Evolutionary conservation across 1,140 invertebrate species (phyloP), one percentile per base, ranked within the genome.

Genomic region (Cotesia glomerata): DNA sequence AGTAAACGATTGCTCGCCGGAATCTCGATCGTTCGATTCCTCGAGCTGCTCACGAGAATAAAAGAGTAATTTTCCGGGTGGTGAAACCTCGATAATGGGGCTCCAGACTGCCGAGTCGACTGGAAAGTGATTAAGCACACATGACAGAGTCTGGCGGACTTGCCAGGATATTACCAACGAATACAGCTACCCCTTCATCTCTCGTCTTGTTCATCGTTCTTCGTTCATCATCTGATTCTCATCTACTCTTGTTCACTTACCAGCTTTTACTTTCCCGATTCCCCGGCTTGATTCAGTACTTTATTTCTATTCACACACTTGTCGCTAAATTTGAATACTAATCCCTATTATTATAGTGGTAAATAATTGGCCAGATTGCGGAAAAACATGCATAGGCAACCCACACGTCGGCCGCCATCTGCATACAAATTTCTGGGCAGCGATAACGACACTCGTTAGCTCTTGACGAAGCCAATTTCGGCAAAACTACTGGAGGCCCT

Each of bases 31-130:
- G 65, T 58, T 58, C 56, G 56, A 58, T 58, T 58, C 39, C 56
- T 58, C 18, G 9, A 58, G 56, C 84, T 82, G 82, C 84, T 84
- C 79, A 80, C 18, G 52, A 79, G 82, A 86, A 87, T 86, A 86
- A 86, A 87, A 86, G 85, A 86, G 84, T 86, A 86, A 86, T 87
- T 87, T 87, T 86, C 85, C 84, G 84, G 84, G 81, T 87, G 85
- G 84, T 82, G 84, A 85, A 78, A 81, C 81, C 82, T 81, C 80
- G 84, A 85, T 85, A 85, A 85, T 86, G 84, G 85, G 85, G 82
- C 85, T 84, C 82, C 83, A 85, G 83, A 82, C 80, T 85, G 81
- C 81, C 85, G 84, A 86, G 84, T 85, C 84, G 84, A 86, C 84
- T 86, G 84, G 84, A 86, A 86, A 85, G 84, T 86, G 84, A 86